Conservation (phyloP, 2,888 invertebrate species). For the Caenorhabditis plicata region DNA sequence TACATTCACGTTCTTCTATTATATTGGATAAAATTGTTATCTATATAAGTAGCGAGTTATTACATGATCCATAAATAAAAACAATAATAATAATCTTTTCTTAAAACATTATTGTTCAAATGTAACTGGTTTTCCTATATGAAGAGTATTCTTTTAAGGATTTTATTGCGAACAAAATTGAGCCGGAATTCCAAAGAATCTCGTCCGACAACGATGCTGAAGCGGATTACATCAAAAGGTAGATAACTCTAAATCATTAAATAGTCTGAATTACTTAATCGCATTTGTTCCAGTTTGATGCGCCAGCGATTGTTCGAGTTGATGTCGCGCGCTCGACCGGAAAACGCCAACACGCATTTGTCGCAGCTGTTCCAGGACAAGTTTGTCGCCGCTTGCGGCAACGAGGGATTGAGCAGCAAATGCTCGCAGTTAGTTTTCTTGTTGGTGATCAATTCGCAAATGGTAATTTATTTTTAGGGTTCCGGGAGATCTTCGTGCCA, state of each 20-base stretch:
- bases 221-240: too few relatives aligned
- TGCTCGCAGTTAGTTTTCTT: slow-evolving; percentile 24
- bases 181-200: too few relatives aligned
- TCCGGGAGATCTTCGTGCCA: slow-evolving; percentile 31
- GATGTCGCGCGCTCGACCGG: slow-evolving; percentile 23
- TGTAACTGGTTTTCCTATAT: too few relatives aligned
- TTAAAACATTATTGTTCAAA: too few relatives aligned
- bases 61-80: too few relatives aligned
- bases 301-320: slow-evolving; percentile 13
- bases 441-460: not conserved
- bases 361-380: slow-evolving; percentile 14
- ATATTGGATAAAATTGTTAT: too few relatives aligned
- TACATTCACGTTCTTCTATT: too few relatives aligned
- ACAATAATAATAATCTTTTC: too few relatives aligned
- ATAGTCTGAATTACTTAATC: not conserved
- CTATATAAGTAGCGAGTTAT: too few relatives aligned
- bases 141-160: too few relatives aligned
- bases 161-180: too few relatives aligned
- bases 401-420: slow-evolving; percentile 29
- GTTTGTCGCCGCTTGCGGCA: slow-evolving; percentile 16
- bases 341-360: slow-evolving; percentile 15
- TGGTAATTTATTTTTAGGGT: slow-evolving; percentile 41
- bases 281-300: slow-evolving; percentile 6
- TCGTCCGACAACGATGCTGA: too few relatives aligned
- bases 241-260: not conserved